Conservation (phyloP, 2,888 invertebrate genomes). For the Athrips mouffetella region DNA sequence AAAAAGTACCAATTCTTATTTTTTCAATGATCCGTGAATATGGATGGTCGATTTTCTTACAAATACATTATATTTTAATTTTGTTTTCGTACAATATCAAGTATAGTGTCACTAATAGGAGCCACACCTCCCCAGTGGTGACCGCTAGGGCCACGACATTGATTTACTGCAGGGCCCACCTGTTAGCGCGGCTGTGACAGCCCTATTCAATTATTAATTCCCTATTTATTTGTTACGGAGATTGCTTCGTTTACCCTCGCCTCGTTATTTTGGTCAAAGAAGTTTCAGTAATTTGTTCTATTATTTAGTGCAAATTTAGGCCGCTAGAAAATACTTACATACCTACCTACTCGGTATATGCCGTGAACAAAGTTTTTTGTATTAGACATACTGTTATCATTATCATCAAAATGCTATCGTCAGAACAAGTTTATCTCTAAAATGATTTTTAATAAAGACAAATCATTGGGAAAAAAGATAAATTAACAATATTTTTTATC, state of each 20-base stretch:
- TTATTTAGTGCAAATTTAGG: no score
- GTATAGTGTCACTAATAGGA: conserved; percentile 24
- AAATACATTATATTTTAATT: neutral
- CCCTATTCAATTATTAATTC: conserved; percentile 15
- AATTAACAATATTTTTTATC: conserved; percentile 32
- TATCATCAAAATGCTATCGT: conserved; percentile 1
- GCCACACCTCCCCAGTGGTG: conserved; percentile 10
- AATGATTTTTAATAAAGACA: conserved; percentile 46
- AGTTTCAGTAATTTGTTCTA: conserved; percentile 5
- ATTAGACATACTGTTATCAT: no score
- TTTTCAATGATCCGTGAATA: neutral
- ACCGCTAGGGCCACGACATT: conserved; percentile 23
- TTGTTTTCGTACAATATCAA: conserved; percentile 17
- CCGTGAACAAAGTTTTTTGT: no score
- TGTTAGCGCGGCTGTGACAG: conserved; percentile 36
- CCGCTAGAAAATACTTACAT: no score
- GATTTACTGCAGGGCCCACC: conserved; percentile 49
- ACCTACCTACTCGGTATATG: no score
- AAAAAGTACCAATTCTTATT: neutral
- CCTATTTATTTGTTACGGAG: conserved; percentile 13
- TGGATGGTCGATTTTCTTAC: no score
- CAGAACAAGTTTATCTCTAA: conserved; percentile 22
- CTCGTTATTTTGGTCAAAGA: neutral
- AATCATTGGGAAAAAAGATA: conserved; percentile 35
- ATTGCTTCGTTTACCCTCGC: conserved; percentile 1